Conservation (phyloP, 1,140 invertebrate genomes). For the Oscheius sp. region DNA sequence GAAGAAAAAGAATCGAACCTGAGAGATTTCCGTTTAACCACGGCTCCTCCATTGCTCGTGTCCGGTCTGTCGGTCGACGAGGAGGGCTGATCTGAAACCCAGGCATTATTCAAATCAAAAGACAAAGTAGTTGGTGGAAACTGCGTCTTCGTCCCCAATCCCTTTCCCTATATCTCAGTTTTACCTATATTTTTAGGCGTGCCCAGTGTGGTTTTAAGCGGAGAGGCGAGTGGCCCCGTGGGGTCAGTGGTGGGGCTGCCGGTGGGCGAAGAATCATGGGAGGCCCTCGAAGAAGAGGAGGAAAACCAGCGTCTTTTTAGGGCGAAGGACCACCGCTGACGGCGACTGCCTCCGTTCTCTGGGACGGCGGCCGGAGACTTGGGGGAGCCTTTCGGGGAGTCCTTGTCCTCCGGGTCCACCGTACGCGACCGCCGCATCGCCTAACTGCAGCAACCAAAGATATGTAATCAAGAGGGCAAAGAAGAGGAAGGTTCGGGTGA, state of each 20-base stretch:
- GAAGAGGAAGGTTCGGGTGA: background rate
- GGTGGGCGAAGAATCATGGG: constrained; percentile 21
- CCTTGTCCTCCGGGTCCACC: constrained; percentile 23
- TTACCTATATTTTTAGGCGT: constrained; percentile 10
- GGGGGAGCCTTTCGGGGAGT: background rate
- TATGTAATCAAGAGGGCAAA: background rate
- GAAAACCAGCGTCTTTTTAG: constrained; percentile 39
- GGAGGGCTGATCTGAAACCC: constrained; percentile 15
- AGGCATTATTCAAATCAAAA: background rate
- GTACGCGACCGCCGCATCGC: constrained; percentile 32
- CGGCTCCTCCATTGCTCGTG: constrained; percentile 16
- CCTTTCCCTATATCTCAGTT: background rate
- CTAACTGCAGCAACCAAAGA: too few species aligned
- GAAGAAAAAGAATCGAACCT: constrained; percentile 17
- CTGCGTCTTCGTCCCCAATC: background rate
- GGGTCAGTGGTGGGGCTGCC: constrained; percentile 19
- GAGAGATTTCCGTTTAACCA: constrained; percentile 36
- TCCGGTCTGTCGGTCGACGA: constrained; percentile 23
- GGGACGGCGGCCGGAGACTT: background rate
- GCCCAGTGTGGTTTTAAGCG: constrained; percentile 29
- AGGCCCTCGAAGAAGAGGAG: constrained; percentile 26
- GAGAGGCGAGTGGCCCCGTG: constrained; percentile 20
- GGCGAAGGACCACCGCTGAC: constrained; percentile 39
- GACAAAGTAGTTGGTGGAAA: background rate
- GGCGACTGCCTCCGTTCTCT: constrained; percentile 15